Evolutionary conservation across 2,888 invertebrate genomes (phyloP).

Genomic region (Eupithecia centaureata): DNA sequence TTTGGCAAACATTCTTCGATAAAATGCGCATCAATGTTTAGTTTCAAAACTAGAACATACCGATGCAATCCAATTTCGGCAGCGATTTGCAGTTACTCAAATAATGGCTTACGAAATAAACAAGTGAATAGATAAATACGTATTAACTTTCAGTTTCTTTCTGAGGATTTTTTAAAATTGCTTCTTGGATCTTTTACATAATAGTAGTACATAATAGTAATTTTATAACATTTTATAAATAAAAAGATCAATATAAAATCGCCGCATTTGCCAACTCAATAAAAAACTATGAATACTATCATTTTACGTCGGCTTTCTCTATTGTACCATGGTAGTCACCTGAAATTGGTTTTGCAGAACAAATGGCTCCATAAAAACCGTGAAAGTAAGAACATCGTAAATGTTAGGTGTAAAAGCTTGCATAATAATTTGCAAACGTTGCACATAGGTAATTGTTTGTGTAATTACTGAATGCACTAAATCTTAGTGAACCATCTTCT

Average conservation of each 20-base stretch:
- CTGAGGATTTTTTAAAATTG: too few relatives aligned
- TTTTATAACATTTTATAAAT: too few relatives aligned
- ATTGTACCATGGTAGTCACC: constrained; percentile 13
- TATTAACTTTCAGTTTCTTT: too few relatives aligned
- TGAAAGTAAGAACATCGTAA: constrained; percentile 9
- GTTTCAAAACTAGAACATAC: constrained; percentile 52
- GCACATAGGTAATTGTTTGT: constrained; percentile 31
- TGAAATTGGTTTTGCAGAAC: constrained; percentile 18
- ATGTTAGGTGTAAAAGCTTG: constrained; percentile 23
- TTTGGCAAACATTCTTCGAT: constrained; percentile 55
- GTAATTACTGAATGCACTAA: constrained; percentile 36
- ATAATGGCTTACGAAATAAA: constrained; percentile 8
- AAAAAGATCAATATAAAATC: background rate
- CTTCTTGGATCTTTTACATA: too few relatives aligned
- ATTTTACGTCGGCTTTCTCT: background rate
- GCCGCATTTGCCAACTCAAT: background rate
- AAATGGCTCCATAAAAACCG: constrained; percentile 3
- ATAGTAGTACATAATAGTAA: too few relatives aligned
- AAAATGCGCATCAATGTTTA: constrained; percentile 52
- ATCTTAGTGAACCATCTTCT: constrained; percentile 61
- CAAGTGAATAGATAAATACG: background rate
- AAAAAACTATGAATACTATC: background rate
- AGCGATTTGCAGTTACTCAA: constrained; percentile 13
- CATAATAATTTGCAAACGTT: constrained; percentile 33
- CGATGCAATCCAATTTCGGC: constrained; percentile 45